phyloP scores from a whole-genome alignment of 2,888 invertebrate genomes.

The Luperina testacea region DNA sequence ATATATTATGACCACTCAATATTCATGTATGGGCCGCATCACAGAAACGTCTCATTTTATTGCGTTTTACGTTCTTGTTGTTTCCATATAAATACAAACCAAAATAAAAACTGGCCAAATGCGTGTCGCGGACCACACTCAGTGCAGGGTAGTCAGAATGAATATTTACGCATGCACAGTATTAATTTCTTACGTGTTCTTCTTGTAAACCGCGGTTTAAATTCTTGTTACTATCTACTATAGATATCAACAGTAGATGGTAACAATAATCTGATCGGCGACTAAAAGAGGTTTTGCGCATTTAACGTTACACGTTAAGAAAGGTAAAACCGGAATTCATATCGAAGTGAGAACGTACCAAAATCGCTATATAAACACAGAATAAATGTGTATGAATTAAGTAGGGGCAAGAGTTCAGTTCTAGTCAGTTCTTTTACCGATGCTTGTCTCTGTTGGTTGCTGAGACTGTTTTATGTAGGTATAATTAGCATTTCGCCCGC shows the following conservation, averaged over 20 bases:
- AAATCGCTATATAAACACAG: background rate
- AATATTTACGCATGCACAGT: background rate
- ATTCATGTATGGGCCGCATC: background rate
- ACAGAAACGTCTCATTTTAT: background rate
- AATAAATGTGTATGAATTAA: background rate
- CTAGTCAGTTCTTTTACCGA: conserved; percentile 17
- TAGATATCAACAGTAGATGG: background rate
- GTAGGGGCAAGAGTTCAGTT: conserved; percentile 8
- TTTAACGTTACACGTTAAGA: no score
- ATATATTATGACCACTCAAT: no score
- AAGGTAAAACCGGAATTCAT: background rate
- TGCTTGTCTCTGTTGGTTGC: background rate
- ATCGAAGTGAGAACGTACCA: background rate
- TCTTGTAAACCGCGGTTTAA: background rate
- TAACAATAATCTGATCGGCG: background rate
- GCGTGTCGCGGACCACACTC: background rate
- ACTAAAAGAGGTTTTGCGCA: no score
- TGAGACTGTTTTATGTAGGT: background rate
- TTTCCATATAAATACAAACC: background rate
- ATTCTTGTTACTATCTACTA: no score
- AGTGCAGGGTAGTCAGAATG: no score
- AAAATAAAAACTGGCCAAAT: background rate
- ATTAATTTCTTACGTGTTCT: background rate
- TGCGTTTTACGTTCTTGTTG: background rate
- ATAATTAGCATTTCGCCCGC: background rate